Evolutionary conservation across 2,888 invertebrate species (phyloP).

Genomic region (Patella pellucida): DNA sequence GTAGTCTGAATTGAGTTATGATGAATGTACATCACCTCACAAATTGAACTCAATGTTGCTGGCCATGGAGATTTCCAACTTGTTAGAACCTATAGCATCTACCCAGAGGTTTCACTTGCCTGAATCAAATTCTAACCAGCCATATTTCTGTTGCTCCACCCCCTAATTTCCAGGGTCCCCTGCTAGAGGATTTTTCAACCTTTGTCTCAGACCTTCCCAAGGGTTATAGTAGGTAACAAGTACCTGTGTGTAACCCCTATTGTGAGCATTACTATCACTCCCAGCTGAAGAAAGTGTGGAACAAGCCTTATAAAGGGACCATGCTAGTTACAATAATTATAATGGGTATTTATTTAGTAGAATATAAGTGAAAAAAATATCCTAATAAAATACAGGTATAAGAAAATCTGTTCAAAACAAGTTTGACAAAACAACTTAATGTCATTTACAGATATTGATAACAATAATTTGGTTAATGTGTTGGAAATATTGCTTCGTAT

Average conservation of each 20-base stretch:
- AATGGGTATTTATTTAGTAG: too few species aligned
- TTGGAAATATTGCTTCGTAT: too few species aligned
- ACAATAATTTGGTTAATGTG: too few species aligned
- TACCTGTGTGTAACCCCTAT: constrained; percentile 55
- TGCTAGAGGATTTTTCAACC: constrained; percentile 48
- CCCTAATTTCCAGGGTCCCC: constrained; percentile 48
- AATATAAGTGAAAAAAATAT: too few species aligned
- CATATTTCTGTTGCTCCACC: constrained; percentile 55
- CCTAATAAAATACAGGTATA: too few species aligned
- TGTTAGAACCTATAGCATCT: constrained; percentile 42
- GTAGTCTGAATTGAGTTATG: constrained; percentile 66
- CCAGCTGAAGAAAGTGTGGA: neutral
- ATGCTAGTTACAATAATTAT: too few species aligned
- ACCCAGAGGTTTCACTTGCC: constrained; percentile 38
- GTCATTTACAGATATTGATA: too few species aligned
- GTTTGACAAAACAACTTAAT: too few species aligned
- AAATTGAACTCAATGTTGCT: constrained; percentile 53
- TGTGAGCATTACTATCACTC: constrained; percentile 58
- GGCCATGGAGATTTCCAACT: constrained; percentile 55
- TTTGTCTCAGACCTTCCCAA: constrained; percentile 66
- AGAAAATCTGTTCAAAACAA: too few species aligned
- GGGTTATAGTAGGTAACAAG: constrained; percentile 43
- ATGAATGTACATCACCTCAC: constrained; percentile 46
- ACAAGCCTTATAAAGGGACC: too few species aligned
- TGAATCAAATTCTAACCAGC: constrained; percentile 26